phyloP scores from a whole-genome alignment of 1,140 invertebrate species.

The Drosophila fuyamai region DNA sequence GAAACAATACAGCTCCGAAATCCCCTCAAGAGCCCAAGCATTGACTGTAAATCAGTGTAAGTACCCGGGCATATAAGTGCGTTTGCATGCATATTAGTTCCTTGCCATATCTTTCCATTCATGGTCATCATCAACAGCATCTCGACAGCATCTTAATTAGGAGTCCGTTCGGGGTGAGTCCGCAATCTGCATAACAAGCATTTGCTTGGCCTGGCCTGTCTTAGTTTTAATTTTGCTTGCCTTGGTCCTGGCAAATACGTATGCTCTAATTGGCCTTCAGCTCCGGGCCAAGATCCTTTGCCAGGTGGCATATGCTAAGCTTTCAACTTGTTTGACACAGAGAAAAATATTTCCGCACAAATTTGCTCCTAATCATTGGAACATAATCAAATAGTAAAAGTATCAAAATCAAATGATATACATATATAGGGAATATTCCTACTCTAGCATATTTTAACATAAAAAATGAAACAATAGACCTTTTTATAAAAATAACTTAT shows the following conservation, averaged over 20 bases:
- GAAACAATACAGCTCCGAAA: slow-evolving; percentile 15
- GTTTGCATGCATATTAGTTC: slow-evolving; percentile 48
- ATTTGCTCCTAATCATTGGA: too few relatives aligned
- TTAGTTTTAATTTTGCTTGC: slow-evolving; percentile 31
- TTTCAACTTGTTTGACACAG: neutral
- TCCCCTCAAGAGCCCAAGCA: neutral
- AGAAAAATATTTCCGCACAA: neutral
- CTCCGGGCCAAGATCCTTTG: slow-evolving; percentile 28
- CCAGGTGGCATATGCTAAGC: slow-evolving; percentile 17
- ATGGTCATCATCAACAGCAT: slow-evolving; percentile 44
- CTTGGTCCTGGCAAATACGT: slow-evolving; percentile 43
- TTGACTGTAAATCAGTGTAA: slow-evolving; percentile 35
- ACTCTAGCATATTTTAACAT: too few relatives aligned
- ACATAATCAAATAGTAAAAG: too few relatives aligned
- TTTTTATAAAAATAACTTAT: too few relatives aligned
- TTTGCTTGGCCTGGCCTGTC: slow-evolving; percentile 32
- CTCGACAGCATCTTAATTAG: slow-evolving; percentile 79
- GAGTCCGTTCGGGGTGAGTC: slow-evolving; percentile 61
- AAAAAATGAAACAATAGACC: too few relatives aligned
- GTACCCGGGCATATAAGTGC: slow-evolving; percentile 28
- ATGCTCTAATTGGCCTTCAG: slow-evolving; percentile 47
- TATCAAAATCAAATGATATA: too few relatives aligned
- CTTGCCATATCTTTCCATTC: slow-evolving; percentile 31
- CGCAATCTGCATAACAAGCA: slow-evolving; percentile 58
- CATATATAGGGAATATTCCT: too few relatives aligned